Base-by-base conservation (phyloP, 92 coral and sea anemone species). In the Diadumene lineata region DNA sequence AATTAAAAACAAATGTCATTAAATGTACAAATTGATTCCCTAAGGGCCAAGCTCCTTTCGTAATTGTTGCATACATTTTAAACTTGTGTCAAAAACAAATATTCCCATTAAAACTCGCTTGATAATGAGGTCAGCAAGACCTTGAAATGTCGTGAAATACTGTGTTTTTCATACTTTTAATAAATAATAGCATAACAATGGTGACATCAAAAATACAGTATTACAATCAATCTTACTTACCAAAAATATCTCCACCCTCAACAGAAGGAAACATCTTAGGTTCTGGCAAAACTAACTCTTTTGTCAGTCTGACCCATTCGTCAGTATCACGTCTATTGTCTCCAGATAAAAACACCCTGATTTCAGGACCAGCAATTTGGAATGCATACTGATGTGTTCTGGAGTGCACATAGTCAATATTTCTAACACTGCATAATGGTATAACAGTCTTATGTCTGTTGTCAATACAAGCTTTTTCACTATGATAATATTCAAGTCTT, bases 221-320 rank as follows among this genome's bases (percentile, higher is more conserved):
- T n/a, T n/a, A n/a, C n/a, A n/a, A n/a, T n/a, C n/a, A n/a, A n/a
- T n/a, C n/a, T 11, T 25, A 76, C 97, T 46, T 75, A 91, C 97
- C 97, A 81, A 82, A 91, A 18, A 91, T 91, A 75, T 91, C 97
- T 32, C 97, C 97, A 15, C 93, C 97, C 65, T 87, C 77, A 0
- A 91, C 87, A 1, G 87, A 82, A 51, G 89, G 98, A 72, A 82
- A 85, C 78, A 88, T 72, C 72, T 88, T 92, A 24, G 89, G 89
- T 57, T 94, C 93, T n/a, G 97, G 98, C 66, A 92, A 89, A 19
- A 92, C 97, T 50, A 92, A 79, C 70, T 94, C 98, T 72, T 94
- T 92, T 61, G 92, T 94, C 23, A 94, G 70, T 22, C 84, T 85
- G 23, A 94, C 67, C 98, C 98, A 94, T 76, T 94, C 98, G 8